Percentiles rank a stretch among this genome's conserved stretches.
These are phyloP conservation scores for Agrochola circellaris DNA, from an alignment of 2,888 invertebrate genomes.

Conservation along the genomic window DNA sequence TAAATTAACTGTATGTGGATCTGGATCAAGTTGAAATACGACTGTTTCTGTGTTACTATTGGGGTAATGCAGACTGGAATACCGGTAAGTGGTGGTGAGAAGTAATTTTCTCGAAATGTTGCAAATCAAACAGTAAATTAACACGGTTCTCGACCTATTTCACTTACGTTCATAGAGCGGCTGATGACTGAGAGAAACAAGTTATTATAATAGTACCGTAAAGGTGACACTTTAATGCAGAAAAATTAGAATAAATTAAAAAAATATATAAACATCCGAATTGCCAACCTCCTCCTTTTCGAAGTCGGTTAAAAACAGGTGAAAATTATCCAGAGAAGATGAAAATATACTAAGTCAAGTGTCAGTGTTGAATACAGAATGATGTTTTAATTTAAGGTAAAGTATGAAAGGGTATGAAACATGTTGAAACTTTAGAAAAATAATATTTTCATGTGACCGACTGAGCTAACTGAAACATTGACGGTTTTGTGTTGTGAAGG, in stretches of 20 bases:
- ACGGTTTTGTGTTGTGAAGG: background rate
- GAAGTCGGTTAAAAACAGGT: no score
- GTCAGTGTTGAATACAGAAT: background rate
- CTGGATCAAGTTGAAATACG: conserved; percentile 67
- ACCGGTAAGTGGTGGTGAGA: conserved; percentile 1
- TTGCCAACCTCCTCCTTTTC: no score
- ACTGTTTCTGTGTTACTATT: conserved; percentile 57
- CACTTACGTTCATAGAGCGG: background rate
- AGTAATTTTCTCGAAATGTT: conserved; percentile 17
- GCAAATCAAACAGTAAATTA: conserved; percentile 27
- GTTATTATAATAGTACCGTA: background rate
- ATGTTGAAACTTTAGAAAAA: background rate
- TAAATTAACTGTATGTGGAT: conserved; percentile 69
- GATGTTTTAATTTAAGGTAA: background rate
- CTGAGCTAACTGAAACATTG: background rate
- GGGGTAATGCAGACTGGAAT: conserved; percentile 50
- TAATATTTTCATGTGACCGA: background rate
- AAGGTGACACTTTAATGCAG: background rate
- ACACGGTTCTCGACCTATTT: conserved; percentile 2
- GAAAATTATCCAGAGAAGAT: background rate
- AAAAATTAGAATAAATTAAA: background rate
- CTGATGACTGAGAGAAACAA: conserved; percentile 3
- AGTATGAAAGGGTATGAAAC: no score
- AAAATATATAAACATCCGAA: no score
- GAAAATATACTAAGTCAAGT: background rate